Evolutionary conservation across 2,888 invertebrate species (phyloP), one percentile per base, ranked within the genome.

Genomic region (Opisthograptis luteolata): DNA sequence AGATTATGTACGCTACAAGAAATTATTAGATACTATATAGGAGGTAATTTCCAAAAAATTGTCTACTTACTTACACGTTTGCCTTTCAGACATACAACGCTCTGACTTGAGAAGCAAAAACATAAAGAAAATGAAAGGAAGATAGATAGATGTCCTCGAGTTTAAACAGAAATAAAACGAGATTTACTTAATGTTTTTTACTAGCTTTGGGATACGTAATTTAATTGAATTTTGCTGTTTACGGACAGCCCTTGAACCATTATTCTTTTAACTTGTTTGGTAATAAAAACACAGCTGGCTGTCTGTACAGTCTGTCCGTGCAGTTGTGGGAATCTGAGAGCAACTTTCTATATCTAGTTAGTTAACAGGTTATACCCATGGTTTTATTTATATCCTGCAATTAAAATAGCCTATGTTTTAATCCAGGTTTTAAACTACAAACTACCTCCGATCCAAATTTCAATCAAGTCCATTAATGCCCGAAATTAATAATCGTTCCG

Each of bases 101-200:
- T 15, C 30, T 31, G 17, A n/a, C 30, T 10, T n/a, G 12, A 9
- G 10, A 13, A 20, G 19, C 7, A 24, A 14, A 47, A 34, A 28
- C 3, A 25, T 35, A 35, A 48, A 37, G 36, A 27, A 49, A 49
- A 31, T 14, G 31, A 32, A 49, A 41, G n/a, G n/a, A 32, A 42
- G 36, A 36, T 37, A 42, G 42, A 49, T 32, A 31, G 31, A 42
- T 42, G 31, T 42, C 37, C 36, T 20, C 27, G 42, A 42, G 25
- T 49, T 49, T 42, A 47, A 49, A 36, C 25, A 31, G 27, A 48
- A 48, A 49, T 48, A 42, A 49, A 36, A 20, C 36, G 14, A 36
- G 42, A 36, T 42, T 48, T 27, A 43, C 42, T 28, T 9, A 15
- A 20, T 28, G 17, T 7, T 15, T 36, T 47, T 30, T 42, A 42